These are phyloP conservation scores for Mycetomoellerius zeteki DNA, from an alignment of 1,140 invertebrate species.

Conservation along the genomic window DNA sequence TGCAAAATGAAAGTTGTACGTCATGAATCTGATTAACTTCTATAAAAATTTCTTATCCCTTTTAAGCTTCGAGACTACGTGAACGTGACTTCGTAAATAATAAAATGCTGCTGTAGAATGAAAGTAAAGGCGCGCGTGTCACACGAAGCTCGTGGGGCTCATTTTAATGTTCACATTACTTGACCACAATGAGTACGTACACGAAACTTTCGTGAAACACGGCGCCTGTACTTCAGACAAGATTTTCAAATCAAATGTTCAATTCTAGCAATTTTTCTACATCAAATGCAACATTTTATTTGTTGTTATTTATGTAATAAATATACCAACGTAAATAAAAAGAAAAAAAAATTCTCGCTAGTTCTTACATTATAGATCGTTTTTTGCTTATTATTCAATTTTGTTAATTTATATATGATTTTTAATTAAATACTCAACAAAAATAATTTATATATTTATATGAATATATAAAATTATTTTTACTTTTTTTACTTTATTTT, in stretches of 20 bases:
- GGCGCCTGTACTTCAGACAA: conserved; percentile 3
- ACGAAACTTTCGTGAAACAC: conserved; percentile 29
- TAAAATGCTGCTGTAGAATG: conserved; percentile 23
- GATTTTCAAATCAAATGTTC: conserved; percentile 3
- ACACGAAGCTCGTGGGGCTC: conserved; percentile 27
- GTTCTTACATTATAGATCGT: background rate
- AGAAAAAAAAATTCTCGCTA: background rate
- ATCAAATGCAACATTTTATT: conserved; percentile 8
- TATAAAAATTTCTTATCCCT: background rate
- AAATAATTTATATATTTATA: background rate
- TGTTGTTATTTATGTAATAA: background rate
- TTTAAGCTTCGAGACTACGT: conserved; percentile 15
- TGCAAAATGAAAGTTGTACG: background rate
- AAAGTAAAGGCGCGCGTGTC: conserved; percentile 52
- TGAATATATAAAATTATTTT: background rate
- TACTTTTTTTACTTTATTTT: background rate
- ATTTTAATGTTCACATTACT: conserved; percentile 32
- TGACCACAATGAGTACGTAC: conserved; percentile 6
- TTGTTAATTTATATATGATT: background rate
- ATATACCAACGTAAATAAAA: background rate
- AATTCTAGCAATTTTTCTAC: background rate
- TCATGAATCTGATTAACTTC: conserved; percentile 15
- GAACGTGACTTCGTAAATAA: conserved; percentile 49
- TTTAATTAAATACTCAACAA: background rate
- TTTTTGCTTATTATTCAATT: background rate